Evolutionary conservation across 2,888 invertebrate species (phyloP).

Genomic region (Amaurobius ferox): DNA sequence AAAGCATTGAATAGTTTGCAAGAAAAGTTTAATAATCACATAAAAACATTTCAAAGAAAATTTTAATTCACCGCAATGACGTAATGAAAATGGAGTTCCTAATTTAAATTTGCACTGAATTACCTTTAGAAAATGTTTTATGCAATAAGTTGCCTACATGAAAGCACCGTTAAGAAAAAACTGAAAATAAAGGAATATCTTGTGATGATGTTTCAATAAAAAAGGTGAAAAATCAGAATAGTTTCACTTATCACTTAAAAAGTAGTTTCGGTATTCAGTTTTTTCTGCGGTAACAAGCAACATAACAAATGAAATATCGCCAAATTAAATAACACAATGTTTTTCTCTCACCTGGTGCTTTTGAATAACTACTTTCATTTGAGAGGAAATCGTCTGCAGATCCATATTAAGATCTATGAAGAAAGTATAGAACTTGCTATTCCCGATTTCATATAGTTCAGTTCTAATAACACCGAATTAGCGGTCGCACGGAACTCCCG

Average conservation of each 20-base stretch:
- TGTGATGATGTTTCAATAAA: no score
- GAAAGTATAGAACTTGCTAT: not conserved
- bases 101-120: no score
- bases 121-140: no score
- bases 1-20: no score
- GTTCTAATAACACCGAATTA: constrained; percentile 19
- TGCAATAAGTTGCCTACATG: no score
- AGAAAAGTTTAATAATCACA: not conserved
- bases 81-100: no score
- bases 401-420: constrained; percentile 63
- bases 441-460: constrained; percentile 13
- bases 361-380: constrained; percentile 74
- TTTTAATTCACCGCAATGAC: not conserved
- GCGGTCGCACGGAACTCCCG: constrained; percentile 35
- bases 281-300: not conserved
- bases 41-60: not conserved
- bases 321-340: not conserved
- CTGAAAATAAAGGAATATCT: no score
- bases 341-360: constrained; percentile 74
- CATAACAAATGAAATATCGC: not conserved
- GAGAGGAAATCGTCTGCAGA: constrained; percentile 71
- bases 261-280: not conserved
- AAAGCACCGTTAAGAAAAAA: no score
- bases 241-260: not conserved
- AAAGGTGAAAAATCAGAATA: not conserved